phyloP scores from a whole-genome alignment of 2,888 invertebrate species.

The Priocnemis perturbator region DNA sequence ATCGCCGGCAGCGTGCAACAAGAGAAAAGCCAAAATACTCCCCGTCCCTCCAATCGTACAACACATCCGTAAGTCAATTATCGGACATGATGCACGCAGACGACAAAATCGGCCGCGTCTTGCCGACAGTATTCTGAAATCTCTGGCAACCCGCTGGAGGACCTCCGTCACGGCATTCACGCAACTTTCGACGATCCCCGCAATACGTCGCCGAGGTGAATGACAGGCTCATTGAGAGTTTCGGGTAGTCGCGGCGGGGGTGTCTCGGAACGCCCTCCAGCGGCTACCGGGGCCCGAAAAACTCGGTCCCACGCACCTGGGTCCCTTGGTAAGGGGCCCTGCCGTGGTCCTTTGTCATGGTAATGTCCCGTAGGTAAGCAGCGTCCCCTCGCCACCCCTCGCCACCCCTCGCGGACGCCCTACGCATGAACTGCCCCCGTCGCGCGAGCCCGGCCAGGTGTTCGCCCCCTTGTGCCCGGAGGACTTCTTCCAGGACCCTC shows the following conservation, averaged over 20 bases:
- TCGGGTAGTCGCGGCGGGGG: slow-evolving; percentile 66
- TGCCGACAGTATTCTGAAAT: no score
- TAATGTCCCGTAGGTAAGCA: slow-evolving; percentile 57
- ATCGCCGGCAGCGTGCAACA: no score
- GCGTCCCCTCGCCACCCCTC: slow-evolving; percentile 29
- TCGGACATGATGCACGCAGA: no score
- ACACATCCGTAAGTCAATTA: no score
- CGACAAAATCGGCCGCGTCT: no score
- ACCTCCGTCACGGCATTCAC: no score
- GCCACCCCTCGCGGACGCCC: slow-evolving; percentile 36
- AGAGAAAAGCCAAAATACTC: no score
- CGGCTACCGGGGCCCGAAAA: slow-evolving; percentile 66
- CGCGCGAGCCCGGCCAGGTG: slow-evolving; percentile 65
- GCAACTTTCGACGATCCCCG: no score
- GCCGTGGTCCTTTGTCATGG: slow-evolving; percentile 68
- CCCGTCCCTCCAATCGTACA: no score
- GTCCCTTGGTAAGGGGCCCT: slow-evolving; percentile 60
- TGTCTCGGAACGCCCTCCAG: slow-evolving; percentile 68
- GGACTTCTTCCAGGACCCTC: slow-evolving; percentile 56
- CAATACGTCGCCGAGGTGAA: slow-evolving; percentile 23
- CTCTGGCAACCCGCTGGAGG: no score
- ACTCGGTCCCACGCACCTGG: slow-evolving; percentile 73
- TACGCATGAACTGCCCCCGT: slow-evolving; percentile 48
- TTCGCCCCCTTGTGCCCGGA: slow-evolving; percentile 63
- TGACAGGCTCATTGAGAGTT: slow-evolving; percentile 46